phyloP scores from a whole-genome alignment of 2,113 vertebrate species.

The Nansenia antarctica region DNA sequence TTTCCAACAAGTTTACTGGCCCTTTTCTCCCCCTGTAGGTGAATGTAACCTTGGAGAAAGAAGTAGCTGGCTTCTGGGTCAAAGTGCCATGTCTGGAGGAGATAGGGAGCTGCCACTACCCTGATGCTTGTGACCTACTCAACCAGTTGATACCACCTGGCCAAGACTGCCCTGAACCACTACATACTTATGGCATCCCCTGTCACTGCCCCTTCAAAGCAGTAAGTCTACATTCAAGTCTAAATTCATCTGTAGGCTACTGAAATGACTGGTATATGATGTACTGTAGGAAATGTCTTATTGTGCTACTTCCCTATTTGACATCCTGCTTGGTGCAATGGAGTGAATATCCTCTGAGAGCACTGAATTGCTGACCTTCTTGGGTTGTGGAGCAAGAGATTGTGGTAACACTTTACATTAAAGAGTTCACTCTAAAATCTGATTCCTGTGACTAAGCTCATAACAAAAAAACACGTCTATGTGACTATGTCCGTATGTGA shows the following conservation, averaged over 20 bases:
- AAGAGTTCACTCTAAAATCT: no score
- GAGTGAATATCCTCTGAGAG: background rate
- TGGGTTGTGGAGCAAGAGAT: no score
- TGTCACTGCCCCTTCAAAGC: slow-evolving; percentile 94
- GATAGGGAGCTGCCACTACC: slow-evolving; percentile 88
- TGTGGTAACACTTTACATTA: no score
- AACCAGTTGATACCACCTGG: slow-evolving; percentile 79
- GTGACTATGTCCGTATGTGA: no score
- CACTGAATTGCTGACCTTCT: no score
- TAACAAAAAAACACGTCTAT: no score
- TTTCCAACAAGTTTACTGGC: background rate
- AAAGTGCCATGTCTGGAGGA: slow-evolving; percentile 87
- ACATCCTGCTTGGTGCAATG: background rate
- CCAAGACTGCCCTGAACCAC: slow-evolving; percentile 85
- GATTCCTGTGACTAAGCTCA: no score
- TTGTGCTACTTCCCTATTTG: background rate
- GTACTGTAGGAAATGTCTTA: no score
- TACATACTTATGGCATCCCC: slow-evolving; percentile 87
- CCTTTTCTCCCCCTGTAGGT: slow-evolving; percentile 61
- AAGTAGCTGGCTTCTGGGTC: slow-evolving; percentile 86
- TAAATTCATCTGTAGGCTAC: background rate
- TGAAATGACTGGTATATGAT: no score
- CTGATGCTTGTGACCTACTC: slow-evolving; percentile 74
- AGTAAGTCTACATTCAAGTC: slow-evolving; percentile 68
- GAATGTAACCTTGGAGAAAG: slow-evolving; percentile 82